phyloP scores from a whole-genome alignment of 1,140 invertebrate species.

The Oryctes rhinoceros region DNA sequence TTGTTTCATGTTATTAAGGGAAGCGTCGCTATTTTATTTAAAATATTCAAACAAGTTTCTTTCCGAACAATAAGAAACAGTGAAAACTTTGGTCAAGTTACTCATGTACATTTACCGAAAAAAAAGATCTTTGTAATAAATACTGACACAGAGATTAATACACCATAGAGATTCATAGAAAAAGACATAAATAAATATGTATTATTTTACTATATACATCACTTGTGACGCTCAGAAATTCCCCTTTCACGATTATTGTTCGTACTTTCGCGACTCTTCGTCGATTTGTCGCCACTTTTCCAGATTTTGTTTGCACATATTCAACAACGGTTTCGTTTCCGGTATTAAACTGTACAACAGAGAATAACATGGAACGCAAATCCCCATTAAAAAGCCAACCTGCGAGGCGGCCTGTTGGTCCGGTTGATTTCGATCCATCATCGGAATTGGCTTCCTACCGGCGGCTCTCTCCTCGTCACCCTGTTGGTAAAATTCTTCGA shows the following conservation, averaged over 20 bases:
- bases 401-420: slow-evolving; percentile 79
- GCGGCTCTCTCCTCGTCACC: slow-evolving; percentile 76
- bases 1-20: too few relatives aligned
- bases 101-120: too few relatives aligned
- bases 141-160: too few relatives aligned
- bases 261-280: slow-evolving; percentile 44
- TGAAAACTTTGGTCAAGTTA: too few relatives aligned
- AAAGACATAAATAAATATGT: not conserved
- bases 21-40: too few relatives aligned
- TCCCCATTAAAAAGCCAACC: slow-evolving; percentile 81
- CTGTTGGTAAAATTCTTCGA: slow-evolving; percentile 88
- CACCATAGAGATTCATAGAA: not conserved
- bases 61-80: too few relatives aligned
- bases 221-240: not conserved
- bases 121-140: too few relatives aligned
- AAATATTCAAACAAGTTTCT: too few relatives aligned
- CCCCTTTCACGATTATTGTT: not conserved
- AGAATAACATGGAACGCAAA: slow-evolving; percentile 84
- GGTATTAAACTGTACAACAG: slow-evolving; percentile 75
- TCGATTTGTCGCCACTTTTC: slow-evolving; percentile 67
- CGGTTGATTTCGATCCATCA: slow-evolving; percentile 82
- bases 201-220: slow-evolving; percentile 10
- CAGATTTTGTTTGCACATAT: slow-evolving; percentile 71
- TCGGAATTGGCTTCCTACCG: slow-evolving; percentile 76
- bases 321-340: slow-evolving; percentile 73